These are phyloP conservation scores for Gallinago media DNA, from an alignment of 2,113 vertebrate species.

Conservation along the genomic window DNA sequence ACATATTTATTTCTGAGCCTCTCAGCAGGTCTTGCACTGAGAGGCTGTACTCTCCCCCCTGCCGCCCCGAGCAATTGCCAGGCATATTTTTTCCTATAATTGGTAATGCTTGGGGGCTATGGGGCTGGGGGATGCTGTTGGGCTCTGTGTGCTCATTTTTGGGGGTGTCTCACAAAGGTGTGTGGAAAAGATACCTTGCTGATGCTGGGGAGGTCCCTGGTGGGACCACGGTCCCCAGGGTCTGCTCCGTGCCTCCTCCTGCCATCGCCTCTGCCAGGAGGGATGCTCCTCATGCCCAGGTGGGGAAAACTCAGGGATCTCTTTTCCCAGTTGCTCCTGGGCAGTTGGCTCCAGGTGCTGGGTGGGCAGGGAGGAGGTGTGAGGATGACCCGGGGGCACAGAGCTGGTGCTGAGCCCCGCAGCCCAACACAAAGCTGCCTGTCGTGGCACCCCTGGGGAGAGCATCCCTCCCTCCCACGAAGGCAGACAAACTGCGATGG, in stretches of 20 bases:
- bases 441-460: neutral
- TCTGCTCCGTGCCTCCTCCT: neutral
- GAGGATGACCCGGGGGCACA: neutral
- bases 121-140: neutral
- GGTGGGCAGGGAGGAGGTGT: neutral
- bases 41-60: neutral
- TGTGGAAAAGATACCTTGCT: neutral
- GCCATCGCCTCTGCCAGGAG: neutral
- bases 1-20: conserved; percentile 46
- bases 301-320: neutral
- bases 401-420: neutral
- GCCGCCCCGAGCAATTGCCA: neutral
- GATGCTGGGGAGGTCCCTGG: neutral
- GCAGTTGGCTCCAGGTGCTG: neutral
- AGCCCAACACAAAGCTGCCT: neutral
- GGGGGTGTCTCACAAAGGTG: neutral
- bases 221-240: neutral
- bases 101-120: neutral
- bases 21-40: conserved; percentile 11
- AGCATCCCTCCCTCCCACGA: neutral
- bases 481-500: neutral
- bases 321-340: neutral
- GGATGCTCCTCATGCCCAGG: neutral
- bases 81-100: neutral
- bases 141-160: neutral